Conservation (phyloP, 1,140 invertebrate species). For the Drosophila ambigua region DNA sequence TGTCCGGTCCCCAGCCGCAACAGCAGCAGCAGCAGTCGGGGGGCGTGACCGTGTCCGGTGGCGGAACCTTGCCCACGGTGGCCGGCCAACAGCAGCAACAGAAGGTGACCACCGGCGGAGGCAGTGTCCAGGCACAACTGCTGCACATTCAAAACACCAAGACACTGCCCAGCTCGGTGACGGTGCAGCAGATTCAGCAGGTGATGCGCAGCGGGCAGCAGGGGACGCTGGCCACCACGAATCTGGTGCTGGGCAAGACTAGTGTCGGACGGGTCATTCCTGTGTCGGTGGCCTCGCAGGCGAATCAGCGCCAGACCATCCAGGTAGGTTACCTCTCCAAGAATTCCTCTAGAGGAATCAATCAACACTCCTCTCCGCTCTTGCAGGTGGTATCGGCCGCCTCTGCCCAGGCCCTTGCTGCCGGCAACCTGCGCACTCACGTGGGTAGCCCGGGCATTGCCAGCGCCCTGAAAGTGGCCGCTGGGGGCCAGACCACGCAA, state of each 20-base stretch:
- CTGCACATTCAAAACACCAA: constrained; percentile 85
- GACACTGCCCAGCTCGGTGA: constrained; percentile 87
- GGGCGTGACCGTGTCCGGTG: constrained; percentile 73
- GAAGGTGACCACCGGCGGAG: constrained; percentile 35
- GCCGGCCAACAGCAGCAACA: constrained; percentile 46
- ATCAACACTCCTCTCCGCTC: background rate
- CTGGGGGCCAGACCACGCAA: constrained; percentile 77
- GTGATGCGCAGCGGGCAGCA: constrained; percentile 88
- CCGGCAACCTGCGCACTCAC: constrained; percentile 83
- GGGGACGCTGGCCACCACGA: constrained; percentile 57
- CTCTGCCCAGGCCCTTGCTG: constrained; percentile 84
- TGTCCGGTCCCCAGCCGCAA: constrained; percentile 37
- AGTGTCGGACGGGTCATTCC: constrained; percentile 82
- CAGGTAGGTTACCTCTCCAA: constrained; percentile 58
- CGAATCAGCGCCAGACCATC: constrained; percentile 80
- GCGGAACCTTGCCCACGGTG: constrained; percentile 42
- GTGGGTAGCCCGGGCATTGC: constrained; percentile 82
- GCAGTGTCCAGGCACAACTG: constrained; percentile 75
- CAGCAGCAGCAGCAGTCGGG: constrained; percentile 65
- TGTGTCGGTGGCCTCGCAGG: constrained; percentile 79
- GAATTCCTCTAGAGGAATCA: background rate
- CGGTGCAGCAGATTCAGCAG: constrained; percentile 91
- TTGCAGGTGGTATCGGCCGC: constrained; percentile 85
- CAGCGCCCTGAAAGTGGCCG: constrained; percentile 84
- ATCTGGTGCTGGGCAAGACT: constrained; percentile 79